A percentile compares a stretch with the other conserved stretches of the same genome.
phyloP scores from a whole-genome alignment of 1,140 invertebrate genomes.

The Tribolium castaneum region DNA sequence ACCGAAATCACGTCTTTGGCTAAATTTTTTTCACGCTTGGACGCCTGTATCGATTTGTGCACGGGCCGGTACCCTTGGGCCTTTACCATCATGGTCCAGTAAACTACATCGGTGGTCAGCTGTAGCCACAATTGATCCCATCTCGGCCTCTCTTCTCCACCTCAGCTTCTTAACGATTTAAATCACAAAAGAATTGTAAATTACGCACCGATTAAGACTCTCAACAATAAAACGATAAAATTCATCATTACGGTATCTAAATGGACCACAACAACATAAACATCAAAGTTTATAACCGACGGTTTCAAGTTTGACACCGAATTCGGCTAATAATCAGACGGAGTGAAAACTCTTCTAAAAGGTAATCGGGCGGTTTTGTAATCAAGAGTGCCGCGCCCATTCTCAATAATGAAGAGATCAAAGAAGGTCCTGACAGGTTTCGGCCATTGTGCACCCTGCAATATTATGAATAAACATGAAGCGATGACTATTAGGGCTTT shows the following conservation, averaged over 20 bases:
- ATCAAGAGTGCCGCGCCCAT: conserved; percentile 45
- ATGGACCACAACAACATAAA: conserved; percentile 35
- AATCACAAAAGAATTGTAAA: conserved; percentile 33
- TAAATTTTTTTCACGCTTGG: conserved; percentile 20
- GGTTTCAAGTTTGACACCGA: conserved; percentile 16
- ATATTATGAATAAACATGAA: conserved; percentile 50
- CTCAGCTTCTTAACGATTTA: too few relatives aligned
- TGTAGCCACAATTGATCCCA: conserved; percentile 11
- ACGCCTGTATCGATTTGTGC: conserved; percentile 29
- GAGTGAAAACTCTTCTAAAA: conserved; percentile 19
- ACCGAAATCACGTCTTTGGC: conserved; percentile 13
- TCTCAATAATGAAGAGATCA: conserved; percentile 48
- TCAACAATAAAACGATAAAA: conserved; percentile 24
- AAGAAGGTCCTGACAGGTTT: conserved; percentile 43
- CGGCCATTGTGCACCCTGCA: conserved; percentile 43
- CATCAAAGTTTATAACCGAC: conserved; percentile 18
- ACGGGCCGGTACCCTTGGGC: conserved; percentile 26
- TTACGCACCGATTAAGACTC: conserved; percentile 13
- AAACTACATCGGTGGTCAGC: conserved; percentile 41
- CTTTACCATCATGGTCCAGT: conserved; percentile 34
- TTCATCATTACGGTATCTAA: conserved; percentile 26
- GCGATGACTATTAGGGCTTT: conserved; percentile 35
- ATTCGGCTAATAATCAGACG: conserved; percentile 38
- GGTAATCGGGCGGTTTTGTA: conserved; percentile 40
- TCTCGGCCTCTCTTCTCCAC: neutral